These are phyloP conservation scores for Sarcophaga variegata DNA, from an alignment of 2,888 invertebrate genomes.

Conservation along the genomic window DNA sequence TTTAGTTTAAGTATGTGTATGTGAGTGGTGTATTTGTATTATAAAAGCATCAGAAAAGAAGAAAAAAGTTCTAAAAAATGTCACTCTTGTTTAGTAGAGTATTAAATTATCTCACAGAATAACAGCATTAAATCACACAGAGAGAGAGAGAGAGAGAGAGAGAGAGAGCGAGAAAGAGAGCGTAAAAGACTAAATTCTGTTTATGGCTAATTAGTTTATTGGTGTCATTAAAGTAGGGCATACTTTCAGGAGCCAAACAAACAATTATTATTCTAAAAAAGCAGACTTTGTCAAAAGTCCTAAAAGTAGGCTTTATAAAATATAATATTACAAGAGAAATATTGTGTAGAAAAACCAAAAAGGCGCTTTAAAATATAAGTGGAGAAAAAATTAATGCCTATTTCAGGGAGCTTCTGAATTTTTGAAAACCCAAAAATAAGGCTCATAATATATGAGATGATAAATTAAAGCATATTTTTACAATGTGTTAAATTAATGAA, in stretches of 20 bases:
- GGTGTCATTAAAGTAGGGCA: conserved; percentile 5
- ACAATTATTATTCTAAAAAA: not conserved
- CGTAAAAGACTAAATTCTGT: not conserved
- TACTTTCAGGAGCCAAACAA: not conserved
- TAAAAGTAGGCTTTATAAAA: not conserved
- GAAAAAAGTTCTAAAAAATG: not conserved
- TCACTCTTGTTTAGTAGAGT: conserved; percentile 12
- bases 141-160: not conserved
- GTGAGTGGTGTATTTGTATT: not conserved
- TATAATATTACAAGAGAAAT: not conserved
- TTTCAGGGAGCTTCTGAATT: too few relatives aligned
- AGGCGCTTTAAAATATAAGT: not conserved
- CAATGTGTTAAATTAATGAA: too few relatives aligned
- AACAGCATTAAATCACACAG: not conserved
- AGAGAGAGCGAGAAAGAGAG: not conserved
- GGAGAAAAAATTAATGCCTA: too few relatives aligned
- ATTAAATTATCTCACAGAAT: conserved; percentile 15
- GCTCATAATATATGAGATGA: too few relatives aligned
- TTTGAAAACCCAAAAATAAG: too few relatives aligned
- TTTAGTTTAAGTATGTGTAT: not conserved
- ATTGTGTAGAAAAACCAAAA: too few relatives aligned
- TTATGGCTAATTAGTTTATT: conserved; percentile 35
- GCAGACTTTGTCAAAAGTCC: not conserved
- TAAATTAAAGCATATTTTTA: too few relatives aligned
- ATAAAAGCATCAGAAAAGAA: not conserved